Percentiles rank a stretch among this genome's conserved stretches.
Evolutionary conservation across 2,113 vertebrate genomes (phyloP).

Genomic region (Machaerirhynchus nigripectus): DNA sequence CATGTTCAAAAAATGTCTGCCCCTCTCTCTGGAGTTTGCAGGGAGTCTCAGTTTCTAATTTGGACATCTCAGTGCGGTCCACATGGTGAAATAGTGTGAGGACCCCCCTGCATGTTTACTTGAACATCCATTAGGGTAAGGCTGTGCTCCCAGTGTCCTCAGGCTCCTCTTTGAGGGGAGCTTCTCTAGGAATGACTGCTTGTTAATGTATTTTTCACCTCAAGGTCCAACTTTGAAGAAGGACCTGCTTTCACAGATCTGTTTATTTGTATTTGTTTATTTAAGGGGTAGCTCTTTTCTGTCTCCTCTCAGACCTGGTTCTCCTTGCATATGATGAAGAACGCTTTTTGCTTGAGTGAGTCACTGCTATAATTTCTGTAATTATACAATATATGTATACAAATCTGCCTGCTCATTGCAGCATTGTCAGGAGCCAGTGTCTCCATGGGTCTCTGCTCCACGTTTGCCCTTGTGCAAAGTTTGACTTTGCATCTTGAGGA

Average conservation of each 20-base stretch:
- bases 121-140: not conserved
- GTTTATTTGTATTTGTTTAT: not conserved
- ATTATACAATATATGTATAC: not conserved
- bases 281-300: not conserved
- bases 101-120: not conserved
- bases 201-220: not conserved
- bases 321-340: not conserved
- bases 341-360: not conserved
- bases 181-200: not conserved
- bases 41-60: conserved; percentile 21
- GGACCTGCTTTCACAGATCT: not conserved
- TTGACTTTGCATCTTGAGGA: not conserved
- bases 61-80: not conserved
- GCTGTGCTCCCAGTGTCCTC: not conserved
- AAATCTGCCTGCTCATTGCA: not conserved
- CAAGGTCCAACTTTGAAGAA: not conserved
- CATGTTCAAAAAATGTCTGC: not conserved
- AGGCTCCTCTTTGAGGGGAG: not conserved
- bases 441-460: not conserved
- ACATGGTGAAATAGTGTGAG: conserved; percentile 24
- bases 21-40: not conserved
- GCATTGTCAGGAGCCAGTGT: not conserved
- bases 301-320: not conserved
- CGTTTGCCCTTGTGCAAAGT: not conserved
- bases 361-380: not conserved